Base-by-base conservation (phyloP, 2,113 vertebrate species). In the Edolisoma coerulescens region DNA sequence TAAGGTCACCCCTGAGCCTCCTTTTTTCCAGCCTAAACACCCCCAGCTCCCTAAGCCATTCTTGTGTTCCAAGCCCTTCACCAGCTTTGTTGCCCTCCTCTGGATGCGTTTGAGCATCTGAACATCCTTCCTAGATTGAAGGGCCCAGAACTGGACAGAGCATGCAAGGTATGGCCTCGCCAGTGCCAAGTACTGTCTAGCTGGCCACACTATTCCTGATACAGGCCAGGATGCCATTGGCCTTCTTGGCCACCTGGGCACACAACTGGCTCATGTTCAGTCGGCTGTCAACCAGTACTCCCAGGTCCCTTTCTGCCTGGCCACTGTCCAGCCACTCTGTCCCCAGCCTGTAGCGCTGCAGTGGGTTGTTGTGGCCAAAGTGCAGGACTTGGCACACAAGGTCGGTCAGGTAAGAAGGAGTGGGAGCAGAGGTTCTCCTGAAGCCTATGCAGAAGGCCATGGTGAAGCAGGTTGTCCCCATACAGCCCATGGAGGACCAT, bases 391-490 rank as follows among this genome's bases (percentile, higher is more conserved):
- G 5, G 18, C 32, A 54, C 53, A 21, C 53, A 14, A 65, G 28
- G n/a, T n/a, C n/a, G 9, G 9, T 57, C 14, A 76, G 14, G 27
- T 3, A 42, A 54, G 16, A 19, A 83, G 19, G 6, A 42, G 3
- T 14, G 47, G 4, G 10, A 59, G 39, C 6, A 67, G 37, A 42
- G 18, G 39, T 16, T 73, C 24, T 65, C 30, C 39, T 41, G 52
- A 42, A 74, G 53, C 24, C 16, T 11, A 2, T 13, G 44, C 6
- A 21, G 28, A 13, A 54, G 17, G 42, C 10, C 10, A 16, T 13
- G 5, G 9, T 1, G 9, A 67, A 61, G 13, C 11, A 42, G 5
- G 4, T 16, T 75, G 24, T 81, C 7, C 2, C 2, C 8, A 3
- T 47, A 28, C 4, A 67, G 14, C 10, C 30, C 18, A 13, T 2